Percentiles rank a stretch among this genome's conserved stretches.
Evolutionary conservation across 2,113 vertebrate species (phyloP).

Genomic region (Clarias gariepinus): DNA sequence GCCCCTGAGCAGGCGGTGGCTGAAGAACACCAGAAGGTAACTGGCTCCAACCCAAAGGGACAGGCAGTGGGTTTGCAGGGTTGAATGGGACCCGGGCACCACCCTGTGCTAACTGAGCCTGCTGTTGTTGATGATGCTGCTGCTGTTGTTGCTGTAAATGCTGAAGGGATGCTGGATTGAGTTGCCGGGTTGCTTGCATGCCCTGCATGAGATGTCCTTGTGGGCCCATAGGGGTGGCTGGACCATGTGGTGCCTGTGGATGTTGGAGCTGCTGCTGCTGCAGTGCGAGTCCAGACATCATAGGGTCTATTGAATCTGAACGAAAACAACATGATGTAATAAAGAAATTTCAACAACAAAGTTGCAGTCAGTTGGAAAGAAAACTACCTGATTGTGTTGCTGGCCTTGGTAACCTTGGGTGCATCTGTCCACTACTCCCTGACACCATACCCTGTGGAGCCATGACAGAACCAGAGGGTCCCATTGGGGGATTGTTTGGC

Average conservation of each 20-base stretch:
- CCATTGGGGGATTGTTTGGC: slow-evolving; percentile 89
- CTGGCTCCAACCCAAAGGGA: slow-evolving; percentile 94
- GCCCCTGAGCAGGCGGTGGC: slow-evolving; percentile 81
- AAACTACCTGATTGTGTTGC: slow-evolving; percentile 84
- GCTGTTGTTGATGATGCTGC: slow-evolving; percentile 67
- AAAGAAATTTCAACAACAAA: not conserved
- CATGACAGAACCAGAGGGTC: slow-evolving; percentile 82
- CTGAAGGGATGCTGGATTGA: slow-evolving; percentile 87
- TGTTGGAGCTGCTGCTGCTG: slow-evolving; percentile 79
- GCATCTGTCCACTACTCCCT: slow-evolving; percentile 84
- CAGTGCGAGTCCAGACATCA: slow-evolving; percentile 85
- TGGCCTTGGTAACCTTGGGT: slow-evolving; percentile 83
- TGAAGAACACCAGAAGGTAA: slow-evolving; percentile 88
- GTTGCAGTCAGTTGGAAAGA: not conserved
- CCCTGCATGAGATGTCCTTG: slow-evolving; percentile 90
- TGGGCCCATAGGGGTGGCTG: slow-evolving; percentile 81
- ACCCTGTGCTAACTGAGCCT: slow-evolving; percentile 70
- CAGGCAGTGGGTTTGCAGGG: slow-evolving; percentile 85
- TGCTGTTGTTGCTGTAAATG: slow-evolving; percentile 83
- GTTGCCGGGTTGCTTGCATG: slow-evolving; percentile 83
- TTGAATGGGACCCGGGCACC: slow-evolving; percentile 88
- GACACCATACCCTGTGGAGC: slow-evolving; percentile 81
- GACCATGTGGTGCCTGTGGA: slow-evolving; percentile 80
- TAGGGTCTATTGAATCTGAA: slow-evolving; percentile 88
- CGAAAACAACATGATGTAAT: slow-evolving; percentile 42